phyloP scores from a whole-genome alignment of 2,797 vertebrate species.

The Stomatorhinus walkeri region DNA sequence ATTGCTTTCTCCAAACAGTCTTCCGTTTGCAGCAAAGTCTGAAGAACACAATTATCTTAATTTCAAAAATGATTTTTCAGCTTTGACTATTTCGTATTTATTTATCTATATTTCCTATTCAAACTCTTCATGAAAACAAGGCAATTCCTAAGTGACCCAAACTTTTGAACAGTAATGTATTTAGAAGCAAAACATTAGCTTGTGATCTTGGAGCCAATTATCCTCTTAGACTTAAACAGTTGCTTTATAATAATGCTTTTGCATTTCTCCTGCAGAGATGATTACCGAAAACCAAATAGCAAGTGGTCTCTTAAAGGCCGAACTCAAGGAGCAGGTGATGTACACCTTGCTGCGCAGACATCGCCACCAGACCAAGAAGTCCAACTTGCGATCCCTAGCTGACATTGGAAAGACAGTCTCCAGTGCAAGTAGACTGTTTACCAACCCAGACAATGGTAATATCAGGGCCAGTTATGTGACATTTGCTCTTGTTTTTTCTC shows the following conservation, averaged over 20 bases:
- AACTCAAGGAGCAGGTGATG: constrained; percentile 87
- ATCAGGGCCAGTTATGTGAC: constrained; percentile 41
- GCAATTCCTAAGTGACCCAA: background rate
- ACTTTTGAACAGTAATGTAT: background rate
- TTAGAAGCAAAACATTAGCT: background rate
- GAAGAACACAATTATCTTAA: background rate
- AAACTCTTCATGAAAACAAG: background rate
- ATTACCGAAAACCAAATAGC: constrained; percentile 88
- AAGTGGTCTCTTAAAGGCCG: constrained; percentile 72
- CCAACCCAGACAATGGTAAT: constrained; percentile 92
- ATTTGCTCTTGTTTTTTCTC: constrained; percentile 9
- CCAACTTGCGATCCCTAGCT: constrained; percentile 92
- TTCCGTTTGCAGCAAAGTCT: background rate
- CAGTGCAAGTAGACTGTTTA: constrained; percentile 94
- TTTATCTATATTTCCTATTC: background rate
- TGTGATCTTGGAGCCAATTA: background rate
- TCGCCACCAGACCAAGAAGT: constrained; percentile 98
- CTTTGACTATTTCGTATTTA: background rate
- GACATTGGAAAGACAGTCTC: constrained; percentile 98
- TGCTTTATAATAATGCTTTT: background rate
- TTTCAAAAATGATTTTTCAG: background rate
- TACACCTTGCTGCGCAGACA: constrained; percentile 90
- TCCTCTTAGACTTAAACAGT: background rate
- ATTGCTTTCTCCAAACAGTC: background rate
- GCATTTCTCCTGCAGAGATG: constrained; percentile 61